Conservation (phyloP, 2,888 invertebrate species). For the Agrypnus murinus region DNA sequence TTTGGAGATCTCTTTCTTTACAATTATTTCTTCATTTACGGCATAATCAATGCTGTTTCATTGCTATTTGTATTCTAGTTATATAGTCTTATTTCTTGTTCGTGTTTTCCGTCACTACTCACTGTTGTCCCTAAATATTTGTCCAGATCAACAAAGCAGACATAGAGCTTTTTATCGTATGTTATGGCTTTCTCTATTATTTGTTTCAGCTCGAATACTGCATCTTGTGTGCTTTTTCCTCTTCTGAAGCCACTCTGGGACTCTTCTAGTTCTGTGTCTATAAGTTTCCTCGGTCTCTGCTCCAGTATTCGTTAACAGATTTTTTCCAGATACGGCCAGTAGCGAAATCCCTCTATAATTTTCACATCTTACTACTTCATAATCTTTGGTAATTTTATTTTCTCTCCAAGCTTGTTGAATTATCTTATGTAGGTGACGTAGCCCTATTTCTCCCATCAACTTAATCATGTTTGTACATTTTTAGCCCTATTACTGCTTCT, state of each 20-base stretch:
- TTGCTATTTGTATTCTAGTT: background rate
- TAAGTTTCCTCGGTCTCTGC: background rate
- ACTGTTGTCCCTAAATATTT: background rate
- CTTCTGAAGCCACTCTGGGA: too few species aligned
- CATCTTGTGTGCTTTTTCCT: too few species aligned
- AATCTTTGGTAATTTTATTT: background rate
- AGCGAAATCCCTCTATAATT: background rate
- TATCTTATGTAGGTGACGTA: background rate
- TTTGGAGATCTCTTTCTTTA: background rate
- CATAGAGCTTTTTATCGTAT: background rate
- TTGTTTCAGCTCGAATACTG: too few species aligned
- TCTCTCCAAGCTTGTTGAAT: background rate
- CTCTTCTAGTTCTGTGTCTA: too few species aligned
- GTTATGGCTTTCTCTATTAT: too few species aligned
- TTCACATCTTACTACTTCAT: background rate
- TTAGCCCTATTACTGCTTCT: slow-evolving; percentile 7
- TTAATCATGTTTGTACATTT: slow-evolving; percentile 1
- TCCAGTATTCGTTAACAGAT: background rate
- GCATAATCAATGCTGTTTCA: too few species aligned
- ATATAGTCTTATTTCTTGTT: background rate
- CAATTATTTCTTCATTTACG: too few species aligned
- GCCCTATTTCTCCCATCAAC: slow-evolving; percentile 2
- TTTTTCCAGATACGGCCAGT: background rate
- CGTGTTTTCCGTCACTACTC: slow-evolving; percentile 2
- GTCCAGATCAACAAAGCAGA: background rate